Evolutionary conservation across 2,797 vertebrate species (phyloP).

Genomic region (Gambusia yucatana): DNA sequence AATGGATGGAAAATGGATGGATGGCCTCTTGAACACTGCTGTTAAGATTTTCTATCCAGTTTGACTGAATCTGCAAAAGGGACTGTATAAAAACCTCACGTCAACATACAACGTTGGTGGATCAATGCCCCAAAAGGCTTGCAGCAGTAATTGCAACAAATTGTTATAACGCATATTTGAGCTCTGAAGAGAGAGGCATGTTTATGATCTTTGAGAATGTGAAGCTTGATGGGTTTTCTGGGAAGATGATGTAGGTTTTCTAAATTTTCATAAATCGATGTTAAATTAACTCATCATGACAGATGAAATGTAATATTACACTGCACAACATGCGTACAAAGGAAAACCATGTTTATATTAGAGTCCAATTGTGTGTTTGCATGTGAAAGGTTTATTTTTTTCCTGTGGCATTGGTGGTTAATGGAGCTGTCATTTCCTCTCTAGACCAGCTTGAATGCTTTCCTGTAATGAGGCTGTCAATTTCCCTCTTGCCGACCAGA

Average conservation of each 20-base stretch:
- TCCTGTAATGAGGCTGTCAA: constrained; percentile 56
- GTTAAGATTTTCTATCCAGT: too few species aligned
- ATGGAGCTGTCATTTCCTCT: constrained; percentile 62
- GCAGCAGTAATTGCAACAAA: too few species aligned
- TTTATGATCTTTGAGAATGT: background rate
- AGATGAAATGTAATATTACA: constrained; percentile 42
- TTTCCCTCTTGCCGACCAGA: constrained; percentile 35
- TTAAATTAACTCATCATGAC: constrained; percentile 32
- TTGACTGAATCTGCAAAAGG: too few species aligned
- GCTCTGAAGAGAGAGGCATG: background rate
- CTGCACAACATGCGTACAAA: constrained; percentile 5
- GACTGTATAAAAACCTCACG: too few species aligned
- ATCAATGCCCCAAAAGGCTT: too few species aligned
- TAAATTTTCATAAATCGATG: constrained; percentile 40
- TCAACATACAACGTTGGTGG: too few species aligned
- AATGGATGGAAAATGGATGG: too few species aligned
- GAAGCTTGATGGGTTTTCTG: background rate
- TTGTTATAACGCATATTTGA: too few species aligned
- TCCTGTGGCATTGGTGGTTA: constrained; percentile 36
- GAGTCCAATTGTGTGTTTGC: background rate
- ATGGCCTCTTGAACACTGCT: too few species aligned
- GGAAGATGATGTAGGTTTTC: background rate
- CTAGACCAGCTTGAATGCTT: constrained; percentile 50
- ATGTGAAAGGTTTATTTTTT: constrained; percentile 2
- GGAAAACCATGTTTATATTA: background rate